These are phyloP conservation scores for Steromphala cineraria DNA, from an alignment of 2,888 invertebrate species.

Conservation along the genomic window DNA sequence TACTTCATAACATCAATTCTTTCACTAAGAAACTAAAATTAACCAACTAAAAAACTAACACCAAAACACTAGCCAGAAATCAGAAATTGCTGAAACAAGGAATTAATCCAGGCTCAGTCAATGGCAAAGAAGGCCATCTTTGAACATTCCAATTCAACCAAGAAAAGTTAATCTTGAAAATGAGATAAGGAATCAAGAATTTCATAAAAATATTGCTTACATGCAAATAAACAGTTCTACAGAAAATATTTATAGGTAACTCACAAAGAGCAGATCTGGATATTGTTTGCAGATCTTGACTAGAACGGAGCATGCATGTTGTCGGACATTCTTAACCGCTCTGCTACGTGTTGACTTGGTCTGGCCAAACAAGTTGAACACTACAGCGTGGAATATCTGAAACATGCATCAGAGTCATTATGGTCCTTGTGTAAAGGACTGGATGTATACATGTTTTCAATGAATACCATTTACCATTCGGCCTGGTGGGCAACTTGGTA, in stretches of 20 bases:
- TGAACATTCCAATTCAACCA: no score
- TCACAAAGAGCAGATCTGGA: slow-evolving; percentile 84
- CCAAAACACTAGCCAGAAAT: no score
- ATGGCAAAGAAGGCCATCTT: no score
- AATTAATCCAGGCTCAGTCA: no score
- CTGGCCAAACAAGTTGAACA: slow-evolving; percentile 83
- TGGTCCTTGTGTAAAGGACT: neutral
- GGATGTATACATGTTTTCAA: neutral
- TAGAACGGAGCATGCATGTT: slow-evolving; percentile 92
- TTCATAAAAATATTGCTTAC: no score
- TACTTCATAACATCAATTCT: no score
- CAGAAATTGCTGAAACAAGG: no score
- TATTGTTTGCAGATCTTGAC: slow-evolving; percentile 93
- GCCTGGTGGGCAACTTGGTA: neutral
- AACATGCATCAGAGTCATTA: neutral
- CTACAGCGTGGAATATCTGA: slow-evolving; percentile 87
- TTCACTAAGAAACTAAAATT: no score
- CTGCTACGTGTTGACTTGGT: slow-evolving; percentile 82
- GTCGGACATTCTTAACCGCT: slow-evolving; percentile 88
- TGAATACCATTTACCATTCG: neutral
- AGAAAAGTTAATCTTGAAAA: no score
- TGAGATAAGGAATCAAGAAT: no score
- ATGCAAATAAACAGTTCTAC: no score
- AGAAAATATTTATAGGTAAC: slow-evolving; percentile 28
- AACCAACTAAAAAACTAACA: no score